Evolutionary conservation across 2,888 invertebrate species (phyloP), one percentile per base, ranked within the genome.

Genomic region (Stegophylla sp.): DNA sequence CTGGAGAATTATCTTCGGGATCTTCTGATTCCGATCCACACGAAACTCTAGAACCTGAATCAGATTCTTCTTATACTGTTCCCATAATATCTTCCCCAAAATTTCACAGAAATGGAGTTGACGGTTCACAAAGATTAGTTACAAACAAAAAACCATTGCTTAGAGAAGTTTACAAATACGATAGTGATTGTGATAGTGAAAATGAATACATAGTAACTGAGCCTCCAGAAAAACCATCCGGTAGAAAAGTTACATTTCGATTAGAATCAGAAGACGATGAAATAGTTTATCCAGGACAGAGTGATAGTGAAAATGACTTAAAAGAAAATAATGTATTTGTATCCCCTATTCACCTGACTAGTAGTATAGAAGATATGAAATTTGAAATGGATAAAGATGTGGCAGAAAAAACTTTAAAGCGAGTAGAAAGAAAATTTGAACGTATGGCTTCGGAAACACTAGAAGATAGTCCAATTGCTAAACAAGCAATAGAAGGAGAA

Each of bases 371-470:
- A 61, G 61, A 79, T 61, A 61, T 79, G 61, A 79, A 61, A 63
- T 71, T 79, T 63, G 61, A 79, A 61, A 61, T 71, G 9, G 48
- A 59, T 41, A 51, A 34, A 61, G 28, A 67, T 73, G 51, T 67
- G 64, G 84, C 79, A 15, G 87, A 87, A 83, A 86, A 85, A 82
- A 88, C 88, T 85, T 84, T 88, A 64, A 86, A 86, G 82, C 85
- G 87, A 82, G 87, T 88, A 72, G 89, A 89, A 84, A 86, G 88
- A 81, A 87, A 88, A 84, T 89, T 89, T 85, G 88, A 89, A 85
- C 85, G 88, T 84, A 88, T 89, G 87, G 88, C 88, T 61, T 88
- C 88, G 17, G 87, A 88, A 84, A 86, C 86, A 23, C 84, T 88
- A 81, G 87, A 87, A 71, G 85, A 85, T 82, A 87, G 72, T n/a